phyloP scores from a whole-genome alignment of 1,140 invertebrate species.

The Panagrolaimus sp. region DNA sequence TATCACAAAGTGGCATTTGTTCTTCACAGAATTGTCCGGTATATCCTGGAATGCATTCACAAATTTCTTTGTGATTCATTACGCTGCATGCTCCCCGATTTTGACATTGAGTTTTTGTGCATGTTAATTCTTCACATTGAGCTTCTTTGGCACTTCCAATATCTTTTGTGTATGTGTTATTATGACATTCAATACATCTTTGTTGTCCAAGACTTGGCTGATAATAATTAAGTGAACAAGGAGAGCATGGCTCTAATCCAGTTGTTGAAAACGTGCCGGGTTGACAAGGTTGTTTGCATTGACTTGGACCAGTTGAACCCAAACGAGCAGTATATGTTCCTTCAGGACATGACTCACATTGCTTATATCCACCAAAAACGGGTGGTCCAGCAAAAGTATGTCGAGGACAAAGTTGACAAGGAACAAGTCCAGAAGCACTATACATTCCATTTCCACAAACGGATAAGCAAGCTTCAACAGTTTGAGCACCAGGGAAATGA shows the following conservation, averaged over 20 bases:
- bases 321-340: conserved; percentile 73
- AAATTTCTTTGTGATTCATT: conserved; percentile 60
- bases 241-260: conserved; percentile 84
- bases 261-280: conserved; percentile 87
- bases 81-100: conserved; percentile 85
- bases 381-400: conserved; percentile 83
- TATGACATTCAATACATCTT: conserved; percentile 76
- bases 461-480: conserved; percentile 62
- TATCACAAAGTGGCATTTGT: conserved; percentile 87
- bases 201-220: conserved; percentile 73
- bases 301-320: conserved; percentile 70
- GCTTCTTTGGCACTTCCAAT: conserved; percentile 71
- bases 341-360: conserved; percentile 83
- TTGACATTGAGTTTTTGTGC: conserved; percentile 77
- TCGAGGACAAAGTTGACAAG: conserved; percentile 85
- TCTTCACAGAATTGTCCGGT: conserved; percentile 83
- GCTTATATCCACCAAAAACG: conserved; percentile 76
- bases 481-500: conserved; percentile 71
- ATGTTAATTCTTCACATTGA: conserved; percentile 77
- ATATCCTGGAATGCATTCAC: conserved; percentile 82
- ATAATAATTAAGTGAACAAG: conserved; percentile 86
- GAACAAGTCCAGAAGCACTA: conserved; percentile 84
- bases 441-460: conserved; percentile 93
- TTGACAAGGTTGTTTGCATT: conserved; percentile 84
- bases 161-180: conserved; percentile 73